These are phyloP conservation scores for Syndactyla subalaris DNA, from an alignment of 2,797 vertebrate species.

Conservation along the genomic window DNA sequence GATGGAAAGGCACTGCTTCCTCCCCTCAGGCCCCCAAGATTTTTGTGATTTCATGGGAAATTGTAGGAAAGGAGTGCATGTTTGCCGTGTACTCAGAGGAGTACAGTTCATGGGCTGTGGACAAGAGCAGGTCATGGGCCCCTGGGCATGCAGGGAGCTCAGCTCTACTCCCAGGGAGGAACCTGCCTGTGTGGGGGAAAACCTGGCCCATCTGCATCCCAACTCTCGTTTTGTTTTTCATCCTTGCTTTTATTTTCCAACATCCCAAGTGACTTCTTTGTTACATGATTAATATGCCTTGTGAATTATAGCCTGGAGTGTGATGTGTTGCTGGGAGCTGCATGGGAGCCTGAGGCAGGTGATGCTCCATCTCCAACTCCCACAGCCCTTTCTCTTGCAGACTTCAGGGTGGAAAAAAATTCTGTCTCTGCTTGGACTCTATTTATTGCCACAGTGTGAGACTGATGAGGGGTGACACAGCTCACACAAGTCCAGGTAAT, in stretches of 20 bases:
- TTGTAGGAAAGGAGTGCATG: neutral
- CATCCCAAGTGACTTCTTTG: neutral
- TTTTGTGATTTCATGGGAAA: slow-evolving; percentile 64
- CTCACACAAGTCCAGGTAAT: slow-evolving; percentile 66
- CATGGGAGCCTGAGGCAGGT: slow-evolving; percentile 1
- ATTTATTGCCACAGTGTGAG: slow-evolving; percentile 54
- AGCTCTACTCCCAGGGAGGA: neutral
- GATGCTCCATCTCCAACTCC: neutral
- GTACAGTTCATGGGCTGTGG: neutral
- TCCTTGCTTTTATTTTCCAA: neutral
- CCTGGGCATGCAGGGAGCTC: neutral
- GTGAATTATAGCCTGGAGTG: neutral
- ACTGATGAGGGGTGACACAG: slow-evolving; percentile 60
- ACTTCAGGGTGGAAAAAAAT: neutral
- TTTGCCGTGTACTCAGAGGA: neutral
- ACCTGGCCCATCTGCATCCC: neutral
- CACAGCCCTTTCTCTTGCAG: neutral
- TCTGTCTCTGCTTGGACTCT: neutral
- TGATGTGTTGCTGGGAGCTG: neutral
- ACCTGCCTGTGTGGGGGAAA: neutral
- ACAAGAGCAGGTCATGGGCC: neutral
- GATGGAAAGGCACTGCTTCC: neutral
- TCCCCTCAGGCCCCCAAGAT: neutral
- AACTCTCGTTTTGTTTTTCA: neutral
- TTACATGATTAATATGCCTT: neutral